Conservation (phyloP, 2,888 invertebrate species). For the Hecatera dysodea region DNA sequence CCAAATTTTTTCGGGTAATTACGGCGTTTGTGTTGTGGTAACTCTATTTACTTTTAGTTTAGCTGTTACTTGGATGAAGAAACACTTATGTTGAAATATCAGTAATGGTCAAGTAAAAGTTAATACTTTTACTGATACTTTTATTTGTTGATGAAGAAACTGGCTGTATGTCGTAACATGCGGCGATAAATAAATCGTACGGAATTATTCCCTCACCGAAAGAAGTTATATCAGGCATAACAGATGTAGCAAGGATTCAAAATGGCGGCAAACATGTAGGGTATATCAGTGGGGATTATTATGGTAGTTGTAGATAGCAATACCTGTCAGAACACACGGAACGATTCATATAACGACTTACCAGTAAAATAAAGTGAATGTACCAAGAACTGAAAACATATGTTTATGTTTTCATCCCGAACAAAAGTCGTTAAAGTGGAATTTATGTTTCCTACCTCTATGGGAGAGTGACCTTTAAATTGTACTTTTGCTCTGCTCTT, state of each 20-base stretch:
- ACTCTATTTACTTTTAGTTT: too few relatives aligned
- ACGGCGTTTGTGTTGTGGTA: too few relatives aligned
- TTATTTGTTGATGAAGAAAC: too few relatives aligned
- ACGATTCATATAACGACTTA: conserved; percentile 6
- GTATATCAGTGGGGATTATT: neutral
- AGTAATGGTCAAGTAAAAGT: too few relatives aligned
- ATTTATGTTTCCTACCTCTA: conserved; percentile 37
- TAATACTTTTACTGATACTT: too few relatives aligned
- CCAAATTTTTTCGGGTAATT: too few relatives aligned
- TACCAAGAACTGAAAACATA: conserved; percentile 21
- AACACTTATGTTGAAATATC: too few relatives aligned
- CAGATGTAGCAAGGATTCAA: conserved; percentile 1
- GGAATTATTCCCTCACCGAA: neutral
- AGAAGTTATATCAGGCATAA: neutral
- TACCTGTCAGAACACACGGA: conserved; percentile 5
- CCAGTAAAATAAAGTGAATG: conserved; percentile 7
- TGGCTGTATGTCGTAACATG: conserved; percentile 32
- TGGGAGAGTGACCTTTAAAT: conserved; percentile 27
- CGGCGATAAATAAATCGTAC: neutral
- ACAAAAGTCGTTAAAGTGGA: conserved; percentile 33
- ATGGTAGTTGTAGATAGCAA: conserved; percentile 6
- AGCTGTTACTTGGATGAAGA: too few relatives aligned
- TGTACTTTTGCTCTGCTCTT: neutral
- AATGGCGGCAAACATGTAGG: neutral
- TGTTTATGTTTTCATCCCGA: conserved; percentile 26